Evolutionary conservation across 2,888 invertebrate species (phyloP).

Genomic region (Euspilapteryx auroguttella): DNA sequence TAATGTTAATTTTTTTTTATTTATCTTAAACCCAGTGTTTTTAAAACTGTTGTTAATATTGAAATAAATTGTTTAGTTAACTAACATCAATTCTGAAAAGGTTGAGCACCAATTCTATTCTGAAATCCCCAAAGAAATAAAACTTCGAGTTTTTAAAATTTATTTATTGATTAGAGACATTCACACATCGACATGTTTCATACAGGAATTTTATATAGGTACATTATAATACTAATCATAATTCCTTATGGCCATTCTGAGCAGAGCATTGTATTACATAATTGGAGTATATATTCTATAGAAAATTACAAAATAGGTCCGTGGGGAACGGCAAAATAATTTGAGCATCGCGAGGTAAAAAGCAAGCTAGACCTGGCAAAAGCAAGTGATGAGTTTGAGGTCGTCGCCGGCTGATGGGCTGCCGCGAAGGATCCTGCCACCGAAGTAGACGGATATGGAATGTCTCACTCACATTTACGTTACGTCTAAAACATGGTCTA

Average conservation of each 20-base stretch:
- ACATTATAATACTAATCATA: constrained; percentile 15
- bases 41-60: no score
- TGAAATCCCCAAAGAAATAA: no score
- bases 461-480: constrained; percentile 47
- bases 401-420: no score
- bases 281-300: constrained; percentile 2
- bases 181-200: constrained; percentile 56
- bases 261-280: constrained; percentile 22
- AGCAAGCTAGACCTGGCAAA: no score
- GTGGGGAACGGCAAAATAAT: neutral
- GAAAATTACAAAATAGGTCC: neutral
- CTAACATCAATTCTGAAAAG: no score
- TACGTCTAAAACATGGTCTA: constrained; percentile 28
- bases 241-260: constrained; percentile 24
- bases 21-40: no score
- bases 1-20: no score
- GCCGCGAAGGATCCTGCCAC: no score
- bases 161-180: constrained; percentile 60
- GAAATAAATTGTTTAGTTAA: no score
- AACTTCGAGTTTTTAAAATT: constrained; percentile 29
- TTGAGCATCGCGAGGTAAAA: no score
- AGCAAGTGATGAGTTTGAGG: no score
- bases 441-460: constrained; percentile 60
- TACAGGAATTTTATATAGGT: constrained; percentile 25
- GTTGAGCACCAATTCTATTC: no score